Conservation (phyloP, 2,797 vertebrate genomes). For the Champsocephalus esox region DNA sequence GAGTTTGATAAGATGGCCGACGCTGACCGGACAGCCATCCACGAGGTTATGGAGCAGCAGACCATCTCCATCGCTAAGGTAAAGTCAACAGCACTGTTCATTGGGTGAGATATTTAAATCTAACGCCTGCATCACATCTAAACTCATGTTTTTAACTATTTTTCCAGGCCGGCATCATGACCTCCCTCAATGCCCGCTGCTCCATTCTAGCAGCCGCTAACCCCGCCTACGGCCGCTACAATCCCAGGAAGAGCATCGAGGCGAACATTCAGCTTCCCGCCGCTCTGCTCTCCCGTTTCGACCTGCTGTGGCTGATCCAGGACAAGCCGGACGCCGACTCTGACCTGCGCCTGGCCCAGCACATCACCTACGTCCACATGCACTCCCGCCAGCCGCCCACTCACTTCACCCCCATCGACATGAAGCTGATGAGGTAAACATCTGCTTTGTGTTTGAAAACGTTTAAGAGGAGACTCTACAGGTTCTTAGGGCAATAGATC, state of each 20-base stretch:
- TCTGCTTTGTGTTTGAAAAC: not conserved
- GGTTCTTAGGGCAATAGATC: too few relatives aligned
- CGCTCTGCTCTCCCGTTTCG: conserved; percentile 92
- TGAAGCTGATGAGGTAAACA: conserved; percentile 90
- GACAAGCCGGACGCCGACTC: conserved; percentile 91
- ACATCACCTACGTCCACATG: conserved; percentile 96
- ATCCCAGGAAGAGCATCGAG: conserved; percentile 90
- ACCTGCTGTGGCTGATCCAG: conserved; percentile 95
- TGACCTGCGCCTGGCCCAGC: conserved; percentile 92
- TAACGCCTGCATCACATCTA: rapidly evolving
- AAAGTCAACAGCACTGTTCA: not conserved
- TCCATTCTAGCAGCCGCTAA: conserved; percentile 94
- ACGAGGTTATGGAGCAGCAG: conserved; percentile 98
- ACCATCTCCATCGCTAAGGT: conserved; percentile 96
- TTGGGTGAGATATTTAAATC: not conserved
- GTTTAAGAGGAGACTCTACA: not conserved
- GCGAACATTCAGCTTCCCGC: conserved; percentile 94
- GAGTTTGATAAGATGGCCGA: conserved; percentile 98
- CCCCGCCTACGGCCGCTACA: conserved; percentile 93
- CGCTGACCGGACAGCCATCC: conserved; percentile 92
- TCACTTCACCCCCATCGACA: conserved; percentile 91
- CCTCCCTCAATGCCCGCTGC: conserved; percentile 94
- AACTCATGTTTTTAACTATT: not conserved
- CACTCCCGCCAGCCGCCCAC: conserved; percentile 91
- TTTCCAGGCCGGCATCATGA: conserved; percentile 91